Evolutionary conservation across 2,888 invertebrate genomes (phyloP).

Genomic region (Polydesmus complanatus): DNA sequence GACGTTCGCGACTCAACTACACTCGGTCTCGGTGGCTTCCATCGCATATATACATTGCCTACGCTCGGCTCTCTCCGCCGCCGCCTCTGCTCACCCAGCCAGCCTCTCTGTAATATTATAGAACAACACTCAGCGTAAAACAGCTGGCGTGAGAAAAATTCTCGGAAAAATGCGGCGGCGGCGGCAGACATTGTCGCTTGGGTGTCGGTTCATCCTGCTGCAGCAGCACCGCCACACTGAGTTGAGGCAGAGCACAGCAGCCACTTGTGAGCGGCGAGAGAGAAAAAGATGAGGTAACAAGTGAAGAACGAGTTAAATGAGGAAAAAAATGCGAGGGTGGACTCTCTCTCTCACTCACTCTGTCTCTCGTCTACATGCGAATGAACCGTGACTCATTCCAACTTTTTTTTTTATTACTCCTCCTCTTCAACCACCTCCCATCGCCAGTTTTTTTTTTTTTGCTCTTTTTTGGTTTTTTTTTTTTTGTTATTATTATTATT

Average conservation of each 20-base stretch:
- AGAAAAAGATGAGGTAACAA: too few species aligned
- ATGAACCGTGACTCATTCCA: neutral
- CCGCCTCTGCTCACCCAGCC: neutral
- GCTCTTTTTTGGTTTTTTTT: too few species aligned
- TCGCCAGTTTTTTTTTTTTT: too few species aligned
- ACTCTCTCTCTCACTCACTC: too few species aligned
- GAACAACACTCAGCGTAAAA: neutral
- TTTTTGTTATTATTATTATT: too few species aligned
- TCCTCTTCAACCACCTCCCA: too few species aligned
- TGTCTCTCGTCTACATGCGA: neutral
- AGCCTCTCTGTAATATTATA: neutral
- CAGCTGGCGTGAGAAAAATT: neutral
- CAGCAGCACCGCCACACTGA: too few species aligned
- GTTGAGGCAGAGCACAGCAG: too few species aligned
- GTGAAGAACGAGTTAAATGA: neutral
- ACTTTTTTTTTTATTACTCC: neutral
- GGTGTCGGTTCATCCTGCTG: neutral
- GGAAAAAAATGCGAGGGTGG: neutral
- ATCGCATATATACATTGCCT: neutral
- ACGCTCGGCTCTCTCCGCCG: neutral
- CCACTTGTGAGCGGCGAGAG: neutral
- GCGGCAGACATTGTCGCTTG: neutral
- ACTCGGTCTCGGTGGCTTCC: neutral
- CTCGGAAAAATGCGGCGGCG: neutral
- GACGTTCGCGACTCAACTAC: too few species aligned